These are phyloP conservation scores for Dione juno DNA, from an alignment of 2,888 invertebrate genomes.

Conservation along the genomic window DNA sequence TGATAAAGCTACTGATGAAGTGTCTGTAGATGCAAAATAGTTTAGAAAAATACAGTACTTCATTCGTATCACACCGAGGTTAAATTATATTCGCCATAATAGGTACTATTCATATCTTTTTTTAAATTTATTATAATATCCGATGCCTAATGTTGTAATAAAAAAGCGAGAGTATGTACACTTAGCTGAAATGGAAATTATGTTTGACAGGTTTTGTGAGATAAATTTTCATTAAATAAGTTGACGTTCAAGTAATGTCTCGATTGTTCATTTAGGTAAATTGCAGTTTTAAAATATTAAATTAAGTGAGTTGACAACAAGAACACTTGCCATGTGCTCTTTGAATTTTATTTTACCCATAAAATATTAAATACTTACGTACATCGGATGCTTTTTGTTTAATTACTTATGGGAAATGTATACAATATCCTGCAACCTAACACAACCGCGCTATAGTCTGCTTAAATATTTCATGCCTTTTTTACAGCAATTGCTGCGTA, in stretches of 20 bases:
- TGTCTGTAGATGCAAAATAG: too few species aligned
- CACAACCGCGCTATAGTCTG: slow-evolving; percentile 9
- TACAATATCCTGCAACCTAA: slow-evolving; percentile 46
- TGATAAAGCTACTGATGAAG: too few species aligned
- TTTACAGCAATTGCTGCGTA: background rate
- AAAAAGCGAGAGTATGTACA: too few species aligned
- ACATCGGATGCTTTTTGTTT: slow-evolving; percentile 61
- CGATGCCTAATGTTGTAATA: too few species aligned
- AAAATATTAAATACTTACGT: slow-evolving; percentile 55
- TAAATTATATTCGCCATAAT: too few species aligned
- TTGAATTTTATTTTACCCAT: slow-evolving; percentile 53
- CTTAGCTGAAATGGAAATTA: background rate
- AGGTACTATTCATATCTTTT: too few species aligned
- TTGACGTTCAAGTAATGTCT: background rate
- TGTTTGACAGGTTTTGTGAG: background rate
- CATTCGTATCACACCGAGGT: too few species aligned
- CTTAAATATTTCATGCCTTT: slow-evolving; percentile 13
- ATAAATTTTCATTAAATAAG: slow-evolving; percentile 6
- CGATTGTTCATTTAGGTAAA: slow-evolving; percentile 11
- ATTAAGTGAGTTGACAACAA: slow-evolving; percentile 20
- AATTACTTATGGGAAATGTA: slow-evolving; percentile 53
- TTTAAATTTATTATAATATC: too few species aligned
- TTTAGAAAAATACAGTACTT: too few species aligned
- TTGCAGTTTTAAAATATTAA: slow-evolving; percentile 30
- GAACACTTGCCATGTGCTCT: slow-evolving; percentile 38